Evolutionary conservation across 2,113 vertebrate genomes (phyloP), one percentile per base, ranked within the genome.

Genomic region (Cathartes aura): DNA sequence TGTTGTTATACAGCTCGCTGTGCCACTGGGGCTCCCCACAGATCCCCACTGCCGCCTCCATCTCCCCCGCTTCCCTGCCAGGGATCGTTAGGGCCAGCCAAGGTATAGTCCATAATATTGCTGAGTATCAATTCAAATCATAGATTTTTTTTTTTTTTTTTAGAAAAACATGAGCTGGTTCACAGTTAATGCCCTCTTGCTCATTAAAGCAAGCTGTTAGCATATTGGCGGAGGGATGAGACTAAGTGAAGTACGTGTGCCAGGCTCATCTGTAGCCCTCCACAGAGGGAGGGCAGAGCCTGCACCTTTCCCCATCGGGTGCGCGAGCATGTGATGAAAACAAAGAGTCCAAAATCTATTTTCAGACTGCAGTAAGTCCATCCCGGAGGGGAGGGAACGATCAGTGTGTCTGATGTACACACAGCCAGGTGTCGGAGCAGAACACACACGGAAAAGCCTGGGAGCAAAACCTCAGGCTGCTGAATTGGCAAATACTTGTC

Each of bases 241-340:
- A 6, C 22, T 2, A 17, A 5, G 36, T 0, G 5, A 19, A 45
- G 29, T 21, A 13, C 6, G 1, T 7, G 50, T 30, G 79, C 15
- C 50, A 21, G 62, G 15, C 20, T 30, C 50, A 3, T 8, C 26
- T 5, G 62, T 2, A 30, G 50, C 40, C 50, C 53, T 11, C 53
- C 18, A 19, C 27, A 1, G 30, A 23, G 34, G 62, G 50, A 21
- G 7, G 42, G 38, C 45, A 42, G 45, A 83, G 34, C 66, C 45
- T 8, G 22, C 55, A 11, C 67, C 26, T 24, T 30, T 48, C 80
- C 42, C 64, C 14, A 5, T 19, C 34, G 4, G 34, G 10, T 43
- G 23, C 9, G 14, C 3, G 1, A 9, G 26, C 16, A 20, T 0
- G 8, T 19, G n/a, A 42, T 42, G 22, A 34, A 50, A 40, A 32